phyloP scores from a whole-genome alignment of 1,140 invertebrate genomes.

The Aphelinus atriplicis region DNA sequence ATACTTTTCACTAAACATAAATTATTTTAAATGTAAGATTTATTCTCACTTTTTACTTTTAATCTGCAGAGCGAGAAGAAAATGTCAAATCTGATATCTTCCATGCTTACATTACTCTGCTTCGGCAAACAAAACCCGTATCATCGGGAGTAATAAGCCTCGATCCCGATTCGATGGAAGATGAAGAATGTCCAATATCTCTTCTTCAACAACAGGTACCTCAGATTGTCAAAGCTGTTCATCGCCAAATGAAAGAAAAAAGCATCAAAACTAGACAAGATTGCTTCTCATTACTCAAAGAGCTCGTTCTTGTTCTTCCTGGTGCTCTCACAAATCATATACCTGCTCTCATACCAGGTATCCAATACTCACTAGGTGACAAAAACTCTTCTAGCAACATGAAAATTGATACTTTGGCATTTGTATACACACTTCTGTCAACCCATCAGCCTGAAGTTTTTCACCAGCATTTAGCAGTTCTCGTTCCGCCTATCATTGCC shows the following conservation, averaged over 20 bases:
- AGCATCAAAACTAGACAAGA: slow-evolving; percentile 93
- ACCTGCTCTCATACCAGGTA: slow-evolving; percentile 85
- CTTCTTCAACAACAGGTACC: slow-evolving; percentile 79
- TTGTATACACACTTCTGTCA: slow-evolving; percentile 87
- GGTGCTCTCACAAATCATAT: slow-evolving; percentile 89
- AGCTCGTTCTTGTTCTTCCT: slow-evolving; percentile 89
- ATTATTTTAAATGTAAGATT: too few relatives aligned
- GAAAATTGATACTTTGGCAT: slow-evolving; percentile 97
- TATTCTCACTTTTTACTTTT: slow-evolving; percentile 1
- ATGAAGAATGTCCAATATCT: slow-evolving; percentile 77
- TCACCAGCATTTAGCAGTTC: slow-evolving; percentile 79
- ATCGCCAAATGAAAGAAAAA: slow-evolving; percentile 92
- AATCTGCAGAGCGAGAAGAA: slow-evolving; percentile 89
- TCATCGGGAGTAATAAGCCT: slow-evolving; percentile 65
- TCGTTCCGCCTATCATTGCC: slow-evolving; percentile 89
- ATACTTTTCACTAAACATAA: too few relatives aligned
- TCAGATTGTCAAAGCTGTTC: slow-evolving; percentile 86
- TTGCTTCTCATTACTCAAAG: slow-evolving; percentile 89
- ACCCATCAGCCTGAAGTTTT: slow-evolving; percentile 81
- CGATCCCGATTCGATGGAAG: slow-evolving; percentile 83
- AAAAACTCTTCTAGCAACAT: slow-evolving; percentile 97
- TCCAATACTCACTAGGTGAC: slow-evolving; percentile 90
- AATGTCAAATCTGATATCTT: slow-evolving; percentile 99
- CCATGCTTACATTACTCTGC: slow-evolving; percentile 92
- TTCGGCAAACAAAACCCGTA: slow-evolving; percentile 86